phyloP scores from a whole-genome alignment of 1,140 invertebrate genomes.

The Radopholus similis region DNA sequence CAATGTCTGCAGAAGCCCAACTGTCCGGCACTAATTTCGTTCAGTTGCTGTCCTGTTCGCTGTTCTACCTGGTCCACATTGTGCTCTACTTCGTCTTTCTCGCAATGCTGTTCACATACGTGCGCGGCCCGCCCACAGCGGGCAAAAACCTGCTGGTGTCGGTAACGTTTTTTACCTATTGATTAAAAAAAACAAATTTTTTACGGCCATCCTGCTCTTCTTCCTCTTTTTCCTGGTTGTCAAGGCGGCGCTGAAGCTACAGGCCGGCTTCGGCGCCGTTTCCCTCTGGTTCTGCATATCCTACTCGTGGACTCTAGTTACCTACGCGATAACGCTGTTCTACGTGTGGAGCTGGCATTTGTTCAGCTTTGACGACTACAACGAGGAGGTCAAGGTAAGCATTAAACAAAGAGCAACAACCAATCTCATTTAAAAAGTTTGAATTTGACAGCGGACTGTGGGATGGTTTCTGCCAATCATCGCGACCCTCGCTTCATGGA shows the following conservation, averaged over 20 bases:
- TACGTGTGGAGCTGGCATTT: constrained; percentile 39
- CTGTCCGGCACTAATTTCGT: neutral
- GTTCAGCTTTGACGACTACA: constrained; percentile 44
- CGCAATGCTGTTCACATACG: constrained; percentile 43
- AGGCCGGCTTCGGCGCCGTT: constrained; percentile 17
- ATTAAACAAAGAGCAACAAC: neutral
- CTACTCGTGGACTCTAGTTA: constrained; percentile 36
- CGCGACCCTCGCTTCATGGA: constrained; percentile 46
- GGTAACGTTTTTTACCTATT: too few species aligned
- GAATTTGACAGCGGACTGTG: constrained; percentile 29
- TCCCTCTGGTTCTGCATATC: constrained; percentile 44
- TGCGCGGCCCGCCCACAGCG: constrained; percentile 33
- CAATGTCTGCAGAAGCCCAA: neutral
- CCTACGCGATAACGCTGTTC: constrained; percentile 41
- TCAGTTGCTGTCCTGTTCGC: constrained; percentile 33
- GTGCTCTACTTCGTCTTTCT: constrained; percentile 44
- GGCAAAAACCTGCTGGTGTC: constrained; percentile 42
- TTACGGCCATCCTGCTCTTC: constrained; percentile 31
- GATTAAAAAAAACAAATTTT: too few species aligned
- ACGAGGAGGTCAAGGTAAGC: constrained; percentile 32
- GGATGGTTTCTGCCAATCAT: constrained; percentile 46
- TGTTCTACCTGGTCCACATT: constrained; percentile 41
- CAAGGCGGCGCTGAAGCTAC: constrained; percentile 41
- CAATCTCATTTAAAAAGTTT: neutral
- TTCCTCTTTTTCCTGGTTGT: constrained; percentile 50